Percentiles rank a stretch among this genome's conserved stretches.
phyloP scores from a whole-genome alignment of 1,140 invertebrate species.

The Sipha flava region DNA sequence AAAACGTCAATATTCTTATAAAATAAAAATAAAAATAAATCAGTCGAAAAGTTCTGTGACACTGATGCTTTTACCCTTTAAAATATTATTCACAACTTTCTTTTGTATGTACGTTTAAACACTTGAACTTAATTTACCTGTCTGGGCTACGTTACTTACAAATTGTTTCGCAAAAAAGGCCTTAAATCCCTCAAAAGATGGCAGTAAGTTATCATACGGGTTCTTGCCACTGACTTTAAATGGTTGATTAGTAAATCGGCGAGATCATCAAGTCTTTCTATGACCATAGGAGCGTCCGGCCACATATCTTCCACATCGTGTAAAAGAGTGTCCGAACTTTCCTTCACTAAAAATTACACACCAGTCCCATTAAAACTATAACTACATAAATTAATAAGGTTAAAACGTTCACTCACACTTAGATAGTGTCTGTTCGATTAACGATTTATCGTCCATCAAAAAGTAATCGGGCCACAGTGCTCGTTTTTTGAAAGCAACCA shows the following conservation, averaged over 20 bases:
- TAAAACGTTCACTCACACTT: neutral
- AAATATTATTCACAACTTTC: too few relatives aligned
- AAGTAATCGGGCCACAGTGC: conserved; percentile 17
- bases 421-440: conserved; percentile 15
- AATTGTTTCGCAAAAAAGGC: neutral
- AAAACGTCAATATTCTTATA: too few relatives aligned
- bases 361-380: too few relatives aligned
- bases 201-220: conserved; percentile 5
- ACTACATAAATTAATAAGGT: too few relatives aligned
- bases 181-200: conserved; percentile 18
- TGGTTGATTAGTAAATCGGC: neutral
- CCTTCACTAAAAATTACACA: neutral
- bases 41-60: too few relatives aligned
- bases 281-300: neutral
- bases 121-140: neutral
- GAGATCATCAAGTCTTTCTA: conserved; percentile 4
- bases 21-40: too few relatives aligned
- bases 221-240: conserved; percentile 12
- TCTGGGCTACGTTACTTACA: neutral
- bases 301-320: conserved; percentile 19
- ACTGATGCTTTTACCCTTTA: too few relatives aligned
- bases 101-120: too few relatives aligned
- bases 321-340: conserved; percentile 16
- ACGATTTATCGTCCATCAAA: conserved; percentile 9
- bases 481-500: conserved; percentile 5